Conservation (phyloP, 2,797 vertebrate species). For the Pristis pectinata region DNA sequence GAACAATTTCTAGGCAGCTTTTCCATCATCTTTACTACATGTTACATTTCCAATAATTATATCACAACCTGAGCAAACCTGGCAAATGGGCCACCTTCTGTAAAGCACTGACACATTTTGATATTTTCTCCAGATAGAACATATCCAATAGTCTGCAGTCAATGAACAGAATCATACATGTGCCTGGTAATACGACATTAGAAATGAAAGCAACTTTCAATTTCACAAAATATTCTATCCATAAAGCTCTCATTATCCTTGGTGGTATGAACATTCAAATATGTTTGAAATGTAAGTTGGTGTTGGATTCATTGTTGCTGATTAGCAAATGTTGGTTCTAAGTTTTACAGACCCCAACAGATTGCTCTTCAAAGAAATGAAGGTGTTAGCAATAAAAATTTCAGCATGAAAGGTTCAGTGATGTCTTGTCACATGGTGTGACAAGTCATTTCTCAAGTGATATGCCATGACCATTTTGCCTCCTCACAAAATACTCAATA, state of each 20-base stretch:
- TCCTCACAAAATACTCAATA: neutral
- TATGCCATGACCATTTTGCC: neutral
- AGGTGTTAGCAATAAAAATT: neutral
- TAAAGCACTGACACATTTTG: neutral
- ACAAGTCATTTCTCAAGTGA: slow-evolving; percentile 4
- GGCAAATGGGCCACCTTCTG: neutral
- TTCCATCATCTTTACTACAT: neutral
- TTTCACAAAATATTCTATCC: neutral
- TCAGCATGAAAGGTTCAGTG: neutral
- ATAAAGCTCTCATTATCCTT: neutral
- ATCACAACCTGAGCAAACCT: neutral
- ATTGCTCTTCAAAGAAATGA: neutral
- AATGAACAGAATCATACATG: neutral
- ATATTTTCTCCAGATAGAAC: neutral
- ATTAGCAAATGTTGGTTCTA: neutral
- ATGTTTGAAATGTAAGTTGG: neutral
- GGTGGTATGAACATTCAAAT: neutral
- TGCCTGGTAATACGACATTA: neutral
- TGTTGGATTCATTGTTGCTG: neutral
- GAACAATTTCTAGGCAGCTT: neutral
- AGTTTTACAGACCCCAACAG: neutral
- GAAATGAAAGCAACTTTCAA: neutral
- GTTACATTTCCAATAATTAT: neutral
- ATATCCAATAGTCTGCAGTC: neutral
- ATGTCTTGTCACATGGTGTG: neutral